Percentiles rank a stretch among this genome's conserved stretches.
Evolutionary conservation across 2,113 vertebrate species (phyloP).

Genomic region (Microtus richardsoni): DNA sequence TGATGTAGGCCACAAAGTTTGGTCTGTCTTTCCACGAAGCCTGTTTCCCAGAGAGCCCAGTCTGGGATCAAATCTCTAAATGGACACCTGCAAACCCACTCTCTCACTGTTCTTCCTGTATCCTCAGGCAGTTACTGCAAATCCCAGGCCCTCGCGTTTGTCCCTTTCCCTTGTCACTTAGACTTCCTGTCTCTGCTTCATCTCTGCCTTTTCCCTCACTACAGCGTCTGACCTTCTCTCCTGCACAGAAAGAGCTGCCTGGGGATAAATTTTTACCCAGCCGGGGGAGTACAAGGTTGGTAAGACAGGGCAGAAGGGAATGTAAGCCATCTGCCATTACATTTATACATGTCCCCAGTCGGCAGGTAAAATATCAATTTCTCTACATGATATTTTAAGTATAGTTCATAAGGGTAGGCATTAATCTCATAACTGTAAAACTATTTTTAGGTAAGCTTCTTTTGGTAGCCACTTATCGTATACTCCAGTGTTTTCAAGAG

Average conservation of each 20-base stretch:
- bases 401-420: neutral
- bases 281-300: neutral
- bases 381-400: neutral
- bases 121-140: neutral
- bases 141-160: neutral
- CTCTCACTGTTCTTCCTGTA: neutral
- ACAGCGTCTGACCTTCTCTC: neutral
- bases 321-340: neutral
- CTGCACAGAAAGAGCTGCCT: neutral
- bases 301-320: neutral
- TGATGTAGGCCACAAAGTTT: neutral
- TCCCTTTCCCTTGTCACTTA: neutral
- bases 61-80: neutral
- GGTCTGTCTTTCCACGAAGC: neutral
- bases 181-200: neutral
- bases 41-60: neutral
- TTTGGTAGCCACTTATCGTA: constrained; percentile 18
- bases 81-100: neutral
- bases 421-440: neutral
- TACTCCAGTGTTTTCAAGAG: constrained; percentile 16
- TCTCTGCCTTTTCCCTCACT: neutral
- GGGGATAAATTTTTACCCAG: neutral
- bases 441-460: neutral
- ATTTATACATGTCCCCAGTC: neutral
- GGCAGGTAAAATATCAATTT: neutral